Base-by-base conservation (phyloP, 2,113 vertebrate species). In the Anhinga rufa region DNA sequence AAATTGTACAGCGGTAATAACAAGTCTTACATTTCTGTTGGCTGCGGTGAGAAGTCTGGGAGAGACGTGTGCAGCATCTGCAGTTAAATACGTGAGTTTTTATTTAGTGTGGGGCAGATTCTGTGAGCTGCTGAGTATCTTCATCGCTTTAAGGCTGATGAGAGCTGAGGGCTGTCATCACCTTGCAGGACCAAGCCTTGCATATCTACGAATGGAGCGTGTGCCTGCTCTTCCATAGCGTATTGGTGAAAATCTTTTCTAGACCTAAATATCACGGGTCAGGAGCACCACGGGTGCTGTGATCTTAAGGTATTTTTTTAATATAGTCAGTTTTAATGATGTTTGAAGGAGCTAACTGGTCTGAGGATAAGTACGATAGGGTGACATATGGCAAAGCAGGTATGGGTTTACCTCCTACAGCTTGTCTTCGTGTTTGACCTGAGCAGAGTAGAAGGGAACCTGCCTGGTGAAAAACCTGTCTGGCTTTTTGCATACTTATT, bases 401-500 rank as follows among this genome's bases (percentile, higher is more conserved):
- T 87, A 89, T 0, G 58, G 80, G 21, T 68, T 95, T 91, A 32
- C 92, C 86, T 92, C 94, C 92, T 91, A 77, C 83, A 65, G 88
- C 85, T 97, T 90, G 82, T 87, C 91, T 84, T 86, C 60, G 0
- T 40, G 38, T 93, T 68, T 88, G 89, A 87, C 96, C 90, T 96
- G 66, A 92, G 83, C 84, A 54, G 90, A 75, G 29, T 70, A 38
- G 91, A 96, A 96, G 21, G 76, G 66, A 89, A 81, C 79, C 38
- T 88, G 48, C 84, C 90, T 90, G 84, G 66, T 72, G 81, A 90
- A 65, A 96, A 42, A 48, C 46, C 19, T 48, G 46, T 91, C 72
- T 79, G 89, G n/a, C 21, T 84, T 71, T 97, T 88, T 93, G 58
- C 52, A 71, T 91, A 64, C 93, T 86, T 84, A 96, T 97, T 97